Evolutionary conservation across 1,140 invertebrate genomes (phyloP).

Genomic region (Cyclina sinensis): DNA sequence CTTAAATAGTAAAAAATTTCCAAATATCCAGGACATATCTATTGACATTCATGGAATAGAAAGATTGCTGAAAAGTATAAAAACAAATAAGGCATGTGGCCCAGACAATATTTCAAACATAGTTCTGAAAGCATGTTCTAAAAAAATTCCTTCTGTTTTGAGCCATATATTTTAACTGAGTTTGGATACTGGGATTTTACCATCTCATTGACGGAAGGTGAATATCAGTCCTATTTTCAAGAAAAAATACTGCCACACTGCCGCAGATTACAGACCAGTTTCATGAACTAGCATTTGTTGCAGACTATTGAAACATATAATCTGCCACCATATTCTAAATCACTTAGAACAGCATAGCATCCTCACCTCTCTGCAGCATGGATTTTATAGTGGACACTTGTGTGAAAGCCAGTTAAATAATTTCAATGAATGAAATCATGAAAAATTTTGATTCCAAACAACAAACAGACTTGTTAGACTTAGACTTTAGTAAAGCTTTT

Average conservation of each 20-base stretch:
- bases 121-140: too few species aligned
- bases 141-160: too few species aligned
- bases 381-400: constrained; percentile 55
- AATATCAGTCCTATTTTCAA: too few species aligned
- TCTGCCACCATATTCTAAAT: constrained; percentile 47
- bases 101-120: too few species aligned
- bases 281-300: constrained; percentile 1
- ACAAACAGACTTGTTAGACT: not conserved
- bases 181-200: too few species aligned
- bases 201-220: too few species aligned
- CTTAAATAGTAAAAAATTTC: too few species aligned
- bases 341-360: constrained; percentile 62
- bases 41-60: too few species aligned
- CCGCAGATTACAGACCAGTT: constrained; percentile 54
- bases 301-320: constrained; percentile 57
- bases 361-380: constrained; percentile 55
- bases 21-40: too few species aligned
- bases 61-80: too few species aligned
- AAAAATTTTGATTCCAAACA: constrained; percentile 14
- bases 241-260: not conserved
- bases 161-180: too few species aligned
- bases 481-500: not conserved
- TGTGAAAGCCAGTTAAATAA: constrained; percentile 63
- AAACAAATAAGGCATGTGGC: too few species aligned
- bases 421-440: constrained; percentile 40